Evolutionary conservation across 1,140 invertebrate genomes (phyloP).

Genomic region (Rhizoglyphus robini): DNA sequence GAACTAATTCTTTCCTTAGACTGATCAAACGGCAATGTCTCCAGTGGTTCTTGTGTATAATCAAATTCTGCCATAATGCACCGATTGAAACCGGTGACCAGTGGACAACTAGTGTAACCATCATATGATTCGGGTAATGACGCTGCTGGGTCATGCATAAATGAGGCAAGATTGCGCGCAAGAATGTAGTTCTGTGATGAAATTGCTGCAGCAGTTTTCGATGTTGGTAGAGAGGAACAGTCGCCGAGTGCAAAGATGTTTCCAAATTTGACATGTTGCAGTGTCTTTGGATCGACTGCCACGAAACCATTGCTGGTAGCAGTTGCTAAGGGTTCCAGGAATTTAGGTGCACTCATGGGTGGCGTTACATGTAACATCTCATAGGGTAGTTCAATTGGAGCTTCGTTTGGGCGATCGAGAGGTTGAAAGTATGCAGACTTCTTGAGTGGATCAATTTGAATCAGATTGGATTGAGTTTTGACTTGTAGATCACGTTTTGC

Average conservation of each 20-base stretch:
- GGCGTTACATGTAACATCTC: constrained; percentile 75
- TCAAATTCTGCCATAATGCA: constrained; percentile 65
- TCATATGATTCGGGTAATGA: neutral
- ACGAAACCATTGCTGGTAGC: constrained; percentile 49
- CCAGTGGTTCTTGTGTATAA: constrained; percentile 64
- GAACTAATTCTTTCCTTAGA: constrained; percentile 58
- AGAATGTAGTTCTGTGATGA: constrained; percentile 69
- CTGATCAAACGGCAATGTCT: constrained; percentile 88
- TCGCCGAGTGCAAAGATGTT: constrained; percentile 93
- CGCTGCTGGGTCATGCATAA: constrained; percentile 36
- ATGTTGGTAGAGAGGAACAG: constrained; percentile 75
- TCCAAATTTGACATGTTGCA: constrained; percentile 60
- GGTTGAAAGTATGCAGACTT: constrained; percentile 69
- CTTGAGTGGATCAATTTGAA: constrained; percentile 53
- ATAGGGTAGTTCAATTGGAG: constrained; percentile 47
- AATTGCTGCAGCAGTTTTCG: constrained; percentile 87
- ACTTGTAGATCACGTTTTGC: constrained; percentile 60
- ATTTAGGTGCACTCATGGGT: constrained; percentile 65
- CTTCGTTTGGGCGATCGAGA: constrained; percentile 33
- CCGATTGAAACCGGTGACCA: constrained; percentile 61
- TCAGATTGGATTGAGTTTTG: constrained; percentile 58
- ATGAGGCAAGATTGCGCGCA: constrained; percentile 50
- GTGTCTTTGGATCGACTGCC: constrained; percentile 57
- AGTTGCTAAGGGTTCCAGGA: constrained; percentile 48
- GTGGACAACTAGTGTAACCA: constrained; percentile 80